These are phyloP conservation scores for Drosophila histrio DNA, from an alignment of 2,888 invertebrate genomes.

Conservation along the genomic window DNA sequence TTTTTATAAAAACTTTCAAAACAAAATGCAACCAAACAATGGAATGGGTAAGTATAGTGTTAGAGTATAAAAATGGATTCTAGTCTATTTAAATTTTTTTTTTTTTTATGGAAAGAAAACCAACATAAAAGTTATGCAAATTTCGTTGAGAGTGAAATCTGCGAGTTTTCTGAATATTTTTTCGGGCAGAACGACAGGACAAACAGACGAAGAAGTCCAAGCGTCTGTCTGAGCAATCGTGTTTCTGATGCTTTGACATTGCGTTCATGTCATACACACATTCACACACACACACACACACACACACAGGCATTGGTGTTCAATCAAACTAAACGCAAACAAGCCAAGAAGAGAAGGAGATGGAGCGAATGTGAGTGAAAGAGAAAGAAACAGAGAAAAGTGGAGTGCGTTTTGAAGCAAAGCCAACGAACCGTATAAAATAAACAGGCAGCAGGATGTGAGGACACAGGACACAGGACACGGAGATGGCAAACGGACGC, in stretches of 20 bases:
- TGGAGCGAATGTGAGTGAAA: not conserved
- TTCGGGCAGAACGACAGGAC: not conserved
- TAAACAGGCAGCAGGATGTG: conserved; percentile 60
- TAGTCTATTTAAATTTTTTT: not conserved
- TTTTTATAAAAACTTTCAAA: too few species aligned
- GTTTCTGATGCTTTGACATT: conserved; percentile 63
- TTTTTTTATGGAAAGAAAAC: not conserved
- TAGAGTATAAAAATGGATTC: too few species aligned
- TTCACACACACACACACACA: conserved; percentile 1
- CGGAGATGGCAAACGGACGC: conserved; percentile 48
- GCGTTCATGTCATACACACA: conserved; percentile 25
- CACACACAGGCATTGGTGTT: conserved; percentile 50
- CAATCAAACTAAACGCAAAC: conserved; percentile 78
- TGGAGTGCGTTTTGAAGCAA: conserved; percentile 37
- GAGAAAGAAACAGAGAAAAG: not conserved
- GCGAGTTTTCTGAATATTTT: not conserved
- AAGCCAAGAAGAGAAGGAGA: conserved; percentile 28
- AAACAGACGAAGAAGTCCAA: conserved; percentile 3
- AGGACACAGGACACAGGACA: conserved; percentile 26
- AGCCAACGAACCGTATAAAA: conserved; percentile 75
- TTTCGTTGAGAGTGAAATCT: not conserved
- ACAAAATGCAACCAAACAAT: too few species aligned
- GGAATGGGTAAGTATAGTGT: too few species aligned
- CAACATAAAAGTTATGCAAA: conserved; percentile 6
- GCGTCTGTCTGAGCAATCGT: conserved; percentile 24